Conservation (phyloP, 2,888 invertebrate genomes). For the Eustalomyia histrio region DNA sequence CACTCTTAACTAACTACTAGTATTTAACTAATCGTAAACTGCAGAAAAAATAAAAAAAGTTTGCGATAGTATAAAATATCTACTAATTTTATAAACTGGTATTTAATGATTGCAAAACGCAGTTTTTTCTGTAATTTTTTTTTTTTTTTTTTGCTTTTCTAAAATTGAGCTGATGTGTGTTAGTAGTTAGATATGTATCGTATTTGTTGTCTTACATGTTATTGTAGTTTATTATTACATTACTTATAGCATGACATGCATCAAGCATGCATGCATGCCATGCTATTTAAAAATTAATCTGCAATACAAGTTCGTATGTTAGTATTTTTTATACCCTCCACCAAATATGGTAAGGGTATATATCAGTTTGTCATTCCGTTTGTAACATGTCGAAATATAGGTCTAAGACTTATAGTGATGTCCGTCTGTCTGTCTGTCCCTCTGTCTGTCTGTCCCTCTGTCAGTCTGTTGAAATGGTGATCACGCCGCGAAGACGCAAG, state of each 20-base stretch:
- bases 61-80: slow-evolving; percentile 45
- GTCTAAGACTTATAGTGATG: too few species aligned
- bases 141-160: slow-evolving; percentile 12
- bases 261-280: slow-evolving; percentile 13
- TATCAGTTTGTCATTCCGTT: too few species aligned
- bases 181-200: slow-evolving; percentile 47
- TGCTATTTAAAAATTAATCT: slow-evolving; percentile 13
- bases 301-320: slow-evolving; percentile 20
- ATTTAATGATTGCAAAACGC: slow-evolving; percentile 65
- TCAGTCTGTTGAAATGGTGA: too few species aligned
- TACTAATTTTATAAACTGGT: slow-evolving; percentile 59
- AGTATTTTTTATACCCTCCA: too few species aligned
- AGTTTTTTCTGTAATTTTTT: slow-evolving; percentile 12
- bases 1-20: slow-evolving; percentile 36
- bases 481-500: too few species aligned
- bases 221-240: not conserved
- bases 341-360: too few species aligned
- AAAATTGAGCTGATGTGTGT: slow-evolving; percentile 43
- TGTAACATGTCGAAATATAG: too few species aligned
- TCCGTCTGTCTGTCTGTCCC: too few species aligned
- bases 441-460: too few species aligned
- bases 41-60: slow-evolving; percentile 30
- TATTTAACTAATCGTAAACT: slow-evolving; percentile 30
- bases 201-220: slow-evolving; percentile 4
- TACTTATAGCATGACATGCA: slow-evolving; percentile 18